Base-by-base conservation (phyloP, 2,113 vertebrate genomes). In the Rynchops niger region DNA sequence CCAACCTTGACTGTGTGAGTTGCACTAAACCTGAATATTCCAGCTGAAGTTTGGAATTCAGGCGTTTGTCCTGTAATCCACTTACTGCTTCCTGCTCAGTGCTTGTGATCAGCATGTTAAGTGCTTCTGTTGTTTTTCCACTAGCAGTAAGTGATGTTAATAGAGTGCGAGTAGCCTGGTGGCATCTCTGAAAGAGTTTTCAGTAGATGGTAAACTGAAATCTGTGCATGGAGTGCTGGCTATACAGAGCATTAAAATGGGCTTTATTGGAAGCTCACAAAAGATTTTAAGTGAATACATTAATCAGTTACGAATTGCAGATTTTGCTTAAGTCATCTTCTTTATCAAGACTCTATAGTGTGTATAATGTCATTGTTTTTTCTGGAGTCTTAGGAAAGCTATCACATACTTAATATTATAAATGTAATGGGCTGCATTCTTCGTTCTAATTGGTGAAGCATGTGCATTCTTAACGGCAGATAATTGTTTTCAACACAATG, bases 371-470 rank as follows among this genome's bases (percentile, higher is more conserved):
- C 10, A 2, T 53, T 53, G 36, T 40, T 95, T 93, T 53, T 91
- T 25, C 45, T 53, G 11, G n/a, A 63, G 34, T 40, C 42, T 30
- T 25, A 7, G 69, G 55, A 63, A 93, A 71, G 47, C 92, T 42
- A 47, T 65, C 29, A 0, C 13, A 2, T 15, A 47, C 59, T 45
- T 25, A 36, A 27, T 34, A 20, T 21, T 73, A 17, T 53, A 29
- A 52, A 55, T 5, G 21, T 13, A 77, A 94, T 63, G 77, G 36
- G 65, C 85, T 53, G 52, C 70, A 42, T 98, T 91, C 59, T 79
- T 97, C 92, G 84, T 50, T 85, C 66, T 93, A 94, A 97, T 92
- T 63, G 74, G 59, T 26, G 50, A 58, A 70, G 30, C 50, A 9
- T 53, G 80, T 32, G 84, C 47, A 5, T 90, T 95, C 78, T 47